phyloP scores from a whole-genome alignment of 2,113 vertebrate genomes.

The Nycticebus coucang region DNA sequence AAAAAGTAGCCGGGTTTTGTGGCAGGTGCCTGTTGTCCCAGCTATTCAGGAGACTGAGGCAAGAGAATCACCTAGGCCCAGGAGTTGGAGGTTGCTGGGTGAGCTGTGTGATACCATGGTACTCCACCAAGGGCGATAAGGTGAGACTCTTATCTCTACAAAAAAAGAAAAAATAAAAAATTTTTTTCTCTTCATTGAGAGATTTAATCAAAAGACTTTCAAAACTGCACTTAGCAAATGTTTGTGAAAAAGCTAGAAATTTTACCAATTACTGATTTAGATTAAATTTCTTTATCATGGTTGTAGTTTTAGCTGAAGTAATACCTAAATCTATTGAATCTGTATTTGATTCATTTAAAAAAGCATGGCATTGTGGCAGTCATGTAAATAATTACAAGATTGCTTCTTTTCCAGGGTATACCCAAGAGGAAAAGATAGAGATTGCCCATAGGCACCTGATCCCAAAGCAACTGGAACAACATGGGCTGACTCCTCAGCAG shows the following conservation, averaged over 20 bases:
- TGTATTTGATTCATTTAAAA: background rate
- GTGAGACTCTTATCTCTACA: too few species aligned
- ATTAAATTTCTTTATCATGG: background rate
- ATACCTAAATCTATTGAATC: background rate
- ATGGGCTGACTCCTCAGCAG: conserved; percentile 94
- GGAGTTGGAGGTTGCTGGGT: too few species aligned
- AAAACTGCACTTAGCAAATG: background rate
- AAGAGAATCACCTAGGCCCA: too few species aligned
- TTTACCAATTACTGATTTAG: background rate
- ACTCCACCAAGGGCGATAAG: too few species aligned
- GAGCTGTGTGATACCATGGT: too few species aligned
- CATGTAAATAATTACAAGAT: fast-evolving
- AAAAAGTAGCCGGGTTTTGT: too few species aligned
- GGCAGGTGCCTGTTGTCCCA: too few species aligned
- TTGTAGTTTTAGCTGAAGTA: background rate
- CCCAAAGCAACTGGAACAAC: conserved; percentile 96
- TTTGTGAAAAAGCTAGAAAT: background rate
- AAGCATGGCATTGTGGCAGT: background rate
- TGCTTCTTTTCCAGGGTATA: conserved; percentile 90
- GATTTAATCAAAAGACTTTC: background rate
- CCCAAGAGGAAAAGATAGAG: conserved; percentile 97
- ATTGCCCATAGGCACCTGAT: conserved; percentile 98
- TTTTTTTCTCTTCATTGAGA: background rate
- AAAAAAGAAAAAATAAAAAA: too few species aligned
- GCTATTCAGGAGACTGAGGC: too few species aligned